Conservation (phyloP, 2,888 invertebrate genomes). For the Gymnocheta viridis region DNA sequence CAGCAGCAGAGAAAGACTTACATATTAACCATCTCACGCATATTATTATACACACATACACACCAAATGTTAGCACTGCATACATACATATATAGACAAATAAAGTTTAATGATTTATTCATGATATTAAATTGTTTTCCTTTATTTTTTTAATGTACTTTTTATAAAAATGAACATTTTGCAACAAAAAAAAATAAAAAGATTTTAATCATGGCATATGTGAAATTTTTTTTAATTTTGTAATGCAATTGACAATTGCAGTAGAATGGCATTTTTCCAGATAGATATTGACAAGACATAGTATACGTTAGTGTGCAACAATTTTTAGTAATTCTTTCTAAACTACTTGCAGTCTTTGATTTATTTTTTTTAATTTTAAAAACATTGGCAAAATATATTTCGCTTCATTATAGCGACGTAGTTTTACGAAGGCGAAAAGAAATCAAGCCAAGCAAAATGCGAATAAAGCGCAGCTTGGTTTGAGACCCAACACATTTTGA, state of each 20-base stretch:
- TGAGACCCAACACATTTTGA: no score
- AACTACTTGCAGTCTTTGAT: no score
- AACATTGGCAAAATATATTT: no score
- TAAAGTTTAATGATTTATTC: slow-evolving; percentile 62
- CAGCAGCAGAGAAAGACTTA: not conserved
- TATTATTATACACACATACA: not conserved
- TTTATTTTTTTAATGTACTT: slow-evolving; percentile 6
- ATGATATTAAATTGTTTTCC: slow-evolving; percentile 65
- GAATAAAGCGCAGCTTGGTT: no score
- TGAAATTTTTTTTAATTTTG: not conserved
- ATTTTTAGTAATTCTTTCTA: no score
- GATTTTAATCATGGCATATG: not conserved
- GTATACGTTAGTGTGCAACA: not conserved
- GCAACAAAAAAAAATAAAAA: not conserved
- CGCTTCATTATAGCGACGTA: no score
- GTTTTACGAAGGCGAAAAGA: no score
- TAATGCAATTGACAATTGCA: not conserved
- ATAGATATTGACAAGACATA: not conserved
- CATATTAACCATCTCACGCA: not conserved
- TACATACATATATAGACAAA: not conserved
- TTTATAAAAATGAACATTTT: slow-evolving; percentile 18
- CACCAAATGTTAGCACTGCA: no score
- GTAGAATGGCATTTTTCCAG: slow-evolving; percentile 4
- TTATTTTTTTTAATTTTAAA: no score
- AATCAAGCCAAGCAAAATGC: no score